Evolutionary conservation across 1,140 invertebrate species (phyloP), one percentile per base, ranked within the genome.

Genomic region (Drosophila watanabei): DNA sequence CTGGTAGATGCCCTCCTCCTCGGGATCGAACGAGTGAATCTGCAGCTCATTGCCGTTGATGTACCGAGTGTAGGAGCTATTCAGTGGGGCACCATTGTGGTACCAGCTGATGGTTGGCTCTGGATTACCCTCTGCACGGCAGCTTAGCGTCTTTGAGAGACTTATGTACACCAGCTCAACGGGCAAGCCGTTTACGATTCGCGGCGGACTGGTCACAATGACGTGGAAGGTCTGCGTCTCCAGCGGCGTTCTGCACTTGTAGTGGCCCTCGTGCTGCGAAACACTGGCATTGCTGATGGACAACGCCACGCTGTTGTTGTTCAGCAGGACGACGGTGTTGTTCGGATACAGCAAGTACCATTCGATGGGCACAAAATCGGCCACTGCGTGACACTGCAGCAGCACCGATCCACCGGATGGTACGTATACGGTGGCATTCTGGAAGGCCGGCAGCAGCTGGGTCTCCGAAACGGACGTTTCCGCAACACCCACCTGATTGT

Each of bases 1-100:
- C 75, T 93, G 93, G 80, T 93, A 93, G 16, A 93, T 89, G 57
- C 93, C 92, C 48, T 80, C 91, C 75, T 93, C 92, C 59, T 89
- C 77, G 14, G 87, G 87, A 59, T 93, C 92, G 24, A 93, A 92
- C 0, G 92, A 93, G 46, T 92, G 85, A 14, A 93, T 82, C 20
- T 79, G 70, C 61, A 93, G 57, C 63, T 88, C 86, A 14, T 90
- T 91, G 43, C 88, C 81, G 59, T 69, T 88, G n/a, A 93, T 92
- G 51, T 92, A 90, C 16, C 89, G 89, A 2, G 91, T 91, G 41
- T 85, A 93, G 56, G 85, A 89, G 79, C 89, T 93, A 33, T 88
- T 92, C 28, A 93, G 52, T n/a, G 41, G 58, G 8, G 52, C 69
- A 0, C 90, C 92, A 48, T 93, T 93, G 49, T 93, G 92, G 58